These are phyloP conservation scores for Lemur catta DNA, from an alignment of 2,797 vertebrate species.

Conservation along the genomic window DNA sequence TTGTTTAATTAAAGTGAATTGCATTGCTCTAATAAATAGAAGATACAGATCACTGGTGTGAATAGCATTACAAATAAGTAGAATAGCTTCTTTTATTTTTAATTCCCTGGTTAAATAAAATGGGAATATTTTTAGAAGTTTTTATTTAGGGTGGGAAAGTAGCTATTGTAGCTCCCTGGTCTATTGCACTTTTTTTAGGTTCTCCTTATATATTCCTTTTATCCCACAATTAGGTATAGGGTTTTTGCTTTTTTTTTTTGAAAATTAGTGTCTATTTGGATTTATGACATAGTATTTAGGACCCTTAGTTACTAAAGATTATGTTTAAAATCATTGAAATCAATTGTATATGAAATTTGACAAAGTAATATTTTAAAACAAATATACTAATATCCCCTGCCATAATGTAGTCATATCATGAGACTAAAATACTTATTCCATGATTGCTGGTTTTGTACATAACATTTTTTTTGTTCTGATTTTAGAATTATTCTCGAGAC, in stretches of 20 bases:
- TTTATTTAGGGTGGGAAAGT: neutral
- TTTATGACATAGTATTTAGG: neutral
- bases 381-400: neutral
- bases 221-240: neutral
- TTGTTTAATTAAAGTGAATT: neutral
- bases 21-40: neutral
- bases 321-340: neutral
- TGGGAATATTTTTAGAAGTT: neutral
- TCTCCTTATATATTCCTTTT: neutral
- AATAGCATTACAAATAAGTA: constrained; percentile 27
- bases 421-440: constrained; percentile 14
- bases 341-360: neutral
- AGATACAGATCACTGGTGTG: neutral
- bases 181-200: neutral
- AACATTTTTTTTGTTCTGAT: neutral
- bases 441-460: constrained; percentile 22
- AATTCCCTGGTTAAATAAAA: constrained; percentile 18
- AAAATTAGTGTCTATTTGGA: neutral
- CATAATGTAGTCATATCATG: neutral
- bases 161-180: neutral
- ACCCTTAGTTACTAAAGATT: neutral
- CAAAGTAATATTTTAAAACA: neutral
- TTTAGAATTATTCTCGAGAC: constrained; percentile 26
- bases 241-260: neutral
- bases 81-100: neutral